Conservation (phyloP, 2,113 vertebrate genomes). For the Lipotes vexillifer region DNA sequence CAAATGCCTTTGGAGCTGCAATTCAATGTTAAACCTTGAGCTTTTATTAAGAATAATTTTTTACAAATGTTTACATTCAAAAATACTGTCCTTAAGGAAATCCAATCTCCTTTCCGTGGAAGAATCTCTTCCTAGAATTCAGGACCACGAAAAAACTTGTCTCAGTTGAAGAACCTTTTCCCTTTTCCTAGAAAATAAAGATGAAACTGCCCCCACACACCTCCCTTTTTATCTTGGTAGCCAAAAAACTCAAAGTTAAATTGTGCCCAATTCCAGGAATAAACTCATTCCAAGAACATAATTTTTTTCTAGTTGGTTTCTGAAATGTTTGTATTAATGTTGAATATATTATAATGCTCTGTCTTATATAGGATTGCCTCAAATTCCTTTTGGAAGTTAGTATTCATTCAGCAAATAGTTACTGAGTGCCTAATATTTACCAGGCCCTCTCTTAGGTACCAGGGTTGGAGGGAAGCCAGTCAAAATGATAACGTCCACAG, state of each 20-base stretch:
- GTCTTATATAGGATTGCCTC: background rate
- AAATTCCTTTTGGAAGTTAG: background rate
- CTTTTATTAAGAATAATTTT: background rate
- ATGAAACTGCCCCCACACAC: background rate
- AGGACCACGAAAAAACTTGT: background rate
- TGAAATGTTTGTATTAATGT: background rate
- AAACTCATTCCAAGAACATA: background rate
- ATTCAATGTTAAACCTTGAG: background rate
- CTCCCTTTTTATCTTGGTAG: background rate
- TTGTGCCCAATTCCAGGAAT: background rate
- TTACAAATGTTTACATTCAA: background rate
- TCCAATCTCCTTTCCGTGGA: background rate
- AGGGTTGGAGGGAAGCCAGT: background rate
- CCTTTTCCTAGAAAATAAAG: background rate
- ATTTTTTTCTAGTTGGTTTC: background rate
- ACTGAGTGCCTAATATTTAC: background rate
- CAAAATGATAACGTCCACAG: background rate
- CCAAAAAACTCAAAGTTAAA: background rate
- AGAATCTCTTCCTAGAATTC: background rate
- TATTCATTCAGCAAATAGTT: background rate
- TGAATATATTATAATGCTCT: background rate
- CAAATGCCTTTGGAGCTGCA: background rate
- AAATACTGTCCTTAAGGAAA: background rate
- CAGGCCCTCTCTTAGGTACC: background rate
- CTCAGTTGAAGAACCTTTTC: background rate